Conservation (phyloP, 2,797 vertebrate species). For the Arnoldichthys spilopterus region DNA sequence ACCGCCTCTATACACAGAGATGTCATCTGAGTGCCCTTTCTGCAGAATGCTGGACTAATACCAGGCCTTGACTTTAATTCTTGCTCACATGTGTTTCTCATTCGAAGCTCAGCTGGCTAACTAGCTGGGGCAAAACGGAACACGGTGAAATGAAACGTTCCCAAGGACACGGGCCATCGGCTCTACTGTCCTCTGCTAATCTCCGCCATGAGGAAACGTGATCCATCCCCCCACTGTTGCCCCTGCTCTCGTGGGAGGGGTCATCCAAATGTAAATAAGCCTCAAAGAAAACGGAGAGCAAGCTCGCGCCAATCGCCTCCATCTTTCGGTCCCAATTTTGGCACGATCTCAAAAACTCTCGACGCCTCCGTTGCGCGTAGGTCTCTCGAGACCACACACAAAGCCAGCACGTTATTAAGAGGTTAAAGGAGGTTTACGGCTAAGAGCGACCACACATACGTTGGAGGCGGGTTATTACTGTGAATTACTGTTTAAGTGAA, state of each 20-base stretch:
- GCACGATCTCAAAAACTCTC: conserved; percentile 30
- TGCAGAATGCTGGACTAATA: conserved; percentile 40
- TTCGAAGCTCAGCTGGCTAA: conserved; percentile 58
- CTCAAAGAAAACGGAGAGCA: background rate
- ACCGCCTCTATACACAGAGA: conserved; percentile 3
- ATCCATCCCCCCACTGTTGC: conserved; percentile 62
- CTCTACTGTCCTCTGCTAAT: conserved; percentile 59
- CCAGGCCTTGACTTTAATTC: conserved; percentile 54
- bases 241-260: conserved; percentile 47
- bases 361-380: conserved; percentile 14
- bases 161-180: conserved; percentile 63
- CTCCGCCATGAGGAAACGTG: conserved; percentile 63
- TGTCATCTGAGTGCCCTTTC: conserved; percentile 50
- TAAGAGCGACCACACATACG: conserved; percentile 46
- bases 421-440: conserved; percentile 29
- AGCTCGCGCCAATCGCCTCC: conserved; percentile 45
- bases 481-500: conserved; percentile 44
- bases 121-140: conserved; percentile 47
- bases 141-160: conserved; percentile 50
- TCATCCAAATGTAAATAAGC: conserved; percentile 53
- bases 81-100: conserved; percentile 48
- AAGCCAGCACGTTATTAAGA: conserved; percentile 39
- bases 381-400: conserved; percentile 31
- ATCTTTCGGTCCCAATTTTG: conserved; percentile 31
- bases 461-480: conserved; percentile 25